Conservation (phyloP, 2,888 invertebrate genomes). For the Cerastoderma edule region DNA sequence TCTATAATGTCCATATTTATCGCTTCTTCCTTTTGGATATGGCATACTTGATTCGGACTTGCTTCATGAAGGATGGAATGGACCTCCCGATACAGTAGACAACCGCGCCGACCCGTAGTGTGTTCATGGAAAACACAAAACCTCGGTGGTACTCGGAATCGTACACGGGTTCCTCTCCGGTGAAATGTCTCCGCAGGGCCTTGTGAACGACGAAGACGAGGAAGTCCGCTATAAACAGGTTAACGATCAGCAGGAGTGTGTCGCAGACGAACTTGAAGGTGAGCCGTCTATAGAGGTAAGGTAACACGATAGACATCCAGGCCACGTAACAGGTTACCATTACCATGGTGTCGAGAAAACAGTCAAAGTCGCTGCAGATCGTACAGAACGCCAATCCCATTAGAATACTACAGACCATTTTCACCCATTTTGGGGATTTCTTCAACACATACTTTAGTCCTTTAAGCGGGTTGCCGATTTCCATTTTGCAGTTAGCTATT, state of each 20-base stretch:
- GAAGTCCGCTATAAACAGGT: constrained; percentile 41
- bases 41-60: background rate
- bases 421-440: constrained; percentile 18
- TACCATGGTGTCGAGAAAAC: constrained; percentile 38
- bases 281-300: constrained; percentile 30
- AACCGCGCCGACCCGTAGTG: constrained; percentile 28
- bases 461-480: no score
- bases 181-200: constrained; percentile 19
- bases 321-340: constrained; percentile 38
- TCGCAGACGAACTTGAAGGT: constrained; percentile 33
- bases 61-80: constrained; percentile 25
- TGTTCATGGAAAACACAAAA: constrained; percentile 45
- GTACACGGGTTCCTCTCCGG: constrained; percentile 29
- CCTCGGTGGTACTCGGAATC: constrained; percentile 38
- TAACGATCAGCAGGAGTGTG: constrained; percentile 12
- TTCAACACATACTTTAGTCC: no score
- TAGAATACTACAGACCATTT: constrained; percentile 3
- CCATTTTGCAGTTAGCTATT: no score
- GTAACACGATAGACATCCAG: constrained; percentile 40
- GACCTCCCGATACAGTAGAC: constrained; percentile 36
- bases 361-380: background rate
- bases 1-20: background rate
- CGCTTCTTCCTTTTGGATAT: constrained; percentile 10
- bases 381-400: background rate
- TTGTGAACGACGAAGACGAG: constrained; percentile 38